phyloP scores from a whole-genome alignment of 1,140 invertebrate species.

The Goniozus legneri region DNA sequence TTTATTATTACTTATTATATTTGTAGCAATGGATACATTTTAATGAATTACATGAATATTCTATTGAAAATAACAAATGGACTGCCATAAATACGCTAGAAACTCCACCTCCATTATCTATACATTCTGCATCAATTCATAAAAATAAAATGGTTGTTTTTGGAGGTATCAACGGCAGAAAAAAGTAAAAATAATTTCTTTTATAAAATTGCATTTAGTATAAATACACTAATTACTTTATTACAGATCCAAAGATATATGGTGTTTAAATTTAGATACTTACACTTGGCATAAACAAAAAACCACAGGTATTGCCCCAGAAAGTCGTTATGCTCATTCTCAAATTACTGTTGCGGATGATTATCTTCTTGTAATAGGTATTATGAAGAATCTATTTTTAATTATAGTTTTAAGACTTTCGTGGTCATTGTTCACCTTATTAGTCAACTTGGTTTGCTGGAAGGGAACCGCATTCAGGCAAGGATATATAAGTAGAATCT shows the following conservation, averaged over 20 bases:
- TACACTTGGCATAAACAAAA: constrained; percentile 75
- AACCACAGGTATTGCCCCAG: constrained; percentile 67
- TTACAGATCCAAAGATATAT: constrained; percentile 84
- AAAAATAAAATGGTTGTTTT: constrained; percentile 87
- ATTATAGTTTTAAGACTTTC: not conserved
- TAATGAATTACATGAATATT: constrained; percentile 90
- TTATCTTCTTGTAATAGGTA: constrained; percentile 71
- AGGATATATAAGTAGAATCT: too few species aligned
- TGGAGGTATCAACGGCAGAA: constrained; percentile 64
- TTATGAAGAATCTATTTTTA: constrained; percentile 28
- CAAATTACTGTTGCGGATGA: constrained; percentile 70
- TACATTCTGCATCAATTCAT: constrained; percentile 90
- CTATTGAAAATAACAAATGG: constrained; percentile 82
- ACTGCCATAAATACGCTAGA: constrained; percentile 63
- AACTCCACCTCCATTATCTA: constrained; percentile 76
- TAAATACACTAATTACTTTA: not conserved
- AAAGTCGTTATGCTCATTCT: constrained; percentile 85
- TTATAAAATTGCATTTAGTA: not conserved
- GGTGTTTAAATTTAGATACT: constrained; percentile 80
- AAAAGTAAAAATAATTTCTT: constrained; percentile 28
- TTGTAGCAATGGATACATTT: constrained; percentile 73
- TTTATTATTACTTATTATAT: constrained; percentile 9
- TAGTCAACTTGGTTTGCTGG: too few species aligned
- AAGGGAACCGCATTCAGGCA: too few species aligned
- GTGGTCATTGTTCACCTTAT: too few species aligned